These are phyloP conservation scores for Gortyna flavago DNA, from an alignment of 2,888 invertebrate species.

Conservation along the genomic window DNA sequence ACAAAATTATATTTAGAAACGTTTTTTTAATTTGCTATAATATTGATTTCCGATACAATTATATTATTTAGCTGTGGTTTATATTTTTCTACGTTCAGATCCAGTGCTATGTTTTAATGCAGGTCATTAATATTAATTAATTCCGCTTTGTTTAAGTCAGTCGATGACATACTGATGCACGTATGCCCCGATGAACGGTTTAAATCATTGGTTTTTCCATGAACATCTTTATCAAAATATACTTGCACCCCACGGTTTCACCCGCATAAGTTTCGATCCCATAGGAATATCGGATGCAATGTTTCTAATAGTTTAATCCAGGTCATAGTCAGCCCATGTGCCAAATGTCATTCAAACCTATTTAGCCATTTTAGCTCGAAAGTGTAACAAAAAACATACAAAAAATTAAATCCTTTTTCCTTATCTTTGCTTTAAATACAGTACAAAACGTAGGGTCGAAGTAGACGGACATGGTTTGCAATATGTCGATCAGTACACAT, in stretches of 20 bases:
- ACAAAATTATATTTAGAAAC: conserved; percentile 44
- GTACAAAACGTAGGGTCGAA: too few relatives aligned
- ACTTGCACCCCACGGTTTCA: not conserved
- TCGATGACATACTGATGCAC: conserved; percentile 26
- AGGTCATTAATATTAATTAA: conserved; percentile 44
- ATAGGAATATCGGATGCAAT: too few relatives aligned
- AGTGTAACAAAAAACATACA: too few relatives aligned
- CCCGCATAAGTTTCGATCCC: too few relatives aligned
- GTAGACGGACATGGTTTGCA: too few relatives aligned
- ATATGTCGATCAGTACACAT: too few relatives aligned
- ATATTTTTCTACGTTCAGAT: conserved; percentile 24
- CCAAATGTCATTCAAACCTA: not conserved
- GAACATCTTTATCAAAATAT: not conserved
- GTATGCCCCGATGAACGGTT: conserved; percentile 6
- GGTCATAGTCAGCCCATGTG: not conserved
- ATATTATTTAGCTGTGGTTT: conserved; percentile 27
- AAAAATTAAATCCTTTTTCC: too few relatives aligned
- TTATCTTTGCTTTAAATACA: too few relatives aligned
- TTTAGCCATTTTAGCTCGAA: not conserved
- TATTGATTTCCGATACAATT: conserved; percentile 50
- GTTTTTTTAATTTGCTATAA: conserved; percentile 46
- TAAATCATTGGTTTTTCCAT: conserved; percentile 11
- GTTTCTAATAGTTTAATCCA: too few relatives aligned
- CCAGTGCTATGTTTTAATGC: conserved; percentile 45
- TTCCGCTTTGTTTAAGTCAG: conserved; percentile 36